A percentile compares a stretch with the other conserved stretches of the same genome.
These are phyloP conservation scores for Craniophora ligustri DNA, from an alignment of 2,888 invertebrate genomes.

Conservation along the genomic window DNA sequence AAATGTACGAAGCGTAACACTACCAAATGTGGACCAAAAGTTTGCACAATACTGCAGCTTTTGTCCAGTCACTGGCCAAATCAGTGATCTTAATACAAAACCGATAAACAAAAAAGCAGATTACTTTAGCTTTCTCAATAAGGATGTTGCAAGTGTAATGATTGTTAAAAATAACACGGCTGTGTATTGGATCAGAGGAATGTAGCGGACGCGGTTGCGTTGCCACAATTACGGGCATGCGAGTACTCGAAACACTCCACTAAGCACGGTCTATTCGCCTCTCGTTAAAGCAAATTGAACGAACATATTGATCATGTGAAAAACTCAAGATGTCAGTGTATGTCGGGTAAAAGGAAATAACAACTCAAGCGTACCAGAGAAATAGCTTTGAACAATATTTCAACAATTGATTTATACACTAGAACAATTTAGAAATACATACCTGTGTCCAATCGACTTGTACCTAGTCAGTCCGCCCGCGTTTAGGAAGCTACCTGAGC, in stretches of 20 bases:
- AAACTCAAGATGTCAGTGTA: slow-evolving; percentile 64
- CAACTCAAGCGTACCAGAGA: slow-evolving; percentile 61
- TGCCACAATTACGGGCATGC: slow-evolving; percentile 80
- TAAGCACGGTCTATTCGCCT: slow-evolving; percentile 72
- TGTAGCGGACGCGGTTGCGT: slow-evolving; percentile 79
- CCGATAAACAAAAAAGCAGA: slow-evolving; percentile 21
- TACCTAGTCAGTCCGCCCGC: slow-evolving; percentile 93
- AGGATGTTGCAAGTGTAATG: slow-evolving; percentile 57
- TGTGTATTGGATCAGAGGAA: slow-evolving; percentile 74
- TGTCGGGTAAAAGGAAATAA: slow-evolving; percentile 69
- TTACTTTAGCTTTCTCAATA: slow-evolving; percentile 46
- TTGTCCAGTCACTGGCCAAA: slow-evolving; percentile 29
- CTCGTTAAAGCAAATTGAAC: slow-evolving; percentile 71
- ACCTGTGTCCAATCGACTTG: slow-evolving; percentile 92
- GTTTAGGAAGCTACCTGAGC: slow-evolving; percentile 95
- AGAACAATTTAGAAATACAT: slow-evolving; percentile 67
- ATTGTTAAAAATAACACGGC: slow-evolving; percentile 58
- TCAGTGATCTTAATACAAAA: slow-evolving; percentile 5
- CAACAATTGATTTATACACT: slow-evolving; percentile 58
- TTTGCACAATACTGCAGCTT: slow-evolving; percentile 15
- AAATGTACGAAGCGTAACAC: background rate
- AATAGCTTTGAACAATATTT: slow-evolving; percentile 59
- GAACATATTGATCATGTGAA: slow-evolving; percentile 64
- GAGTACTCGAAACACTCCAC: slow-evolving; percentile 76
- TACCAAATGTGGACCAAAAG: background rate